These are phyloP conservation scores for Champsocephalus esox DNA, from an alignment of 2,797 vertebrate species.

Conservation along the genomic window DNA sequence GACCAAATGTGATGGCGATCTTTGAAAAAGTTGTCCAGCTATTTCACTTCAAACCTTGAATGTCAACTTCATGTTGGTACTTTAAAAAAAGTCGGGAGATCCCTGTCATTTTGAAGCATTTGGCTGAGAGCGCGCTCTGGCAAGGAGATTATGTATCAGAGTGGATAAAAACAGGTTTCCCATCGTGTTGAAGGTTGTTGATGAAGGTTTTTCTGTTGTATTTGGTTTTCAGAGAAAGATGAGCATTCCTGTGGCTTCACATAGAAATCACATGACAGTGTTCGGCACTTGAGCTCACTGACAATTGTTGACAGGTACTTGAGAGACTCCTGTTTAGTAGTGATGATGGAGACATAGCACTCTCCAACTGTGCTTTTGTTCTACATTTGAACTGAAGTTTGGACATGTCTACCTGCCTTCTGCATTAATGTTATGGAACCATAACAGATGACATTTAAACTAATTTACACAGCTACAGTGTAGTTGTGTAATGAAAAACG, in stretches of 20 bases:
- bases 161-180: slow-evolving; percentile 1
- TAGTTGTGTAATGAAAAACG: too few relatives aligned
- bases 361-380: slow-evolving; percentile 25
- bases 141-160: neutral
- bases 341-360: slow-evolving; percentile 24
- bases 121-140: too few relatives aligned
- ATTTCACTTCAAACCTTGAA: neutral
- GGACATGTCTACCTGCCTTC: slow-evolving; percentile 23
- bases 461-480: too few relatives aligned
- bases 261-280: slow-evolving; percentile 18
- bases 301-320: slow-evolving; percentile 23
- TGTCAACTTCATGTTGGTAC: neutral
- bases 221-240: slow-evolving; percentile 4
- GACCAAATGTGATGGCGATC: neutral
- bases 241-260: slow-evolving; percentile 21
- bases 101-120: too few relatives aligned
- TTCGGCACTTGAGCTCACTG: slow-evolving; percentile 17
- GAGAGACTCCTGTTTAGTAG: slow-evolving; percentile 19
- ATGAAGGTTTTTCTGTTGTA: slow-evolving; percentile 13
- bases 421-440: slow-evolving; percentile 17
- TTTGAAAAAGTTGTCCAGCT: neutral
- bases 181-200: slow-evolving; percentile 11
- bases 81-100: neutral
- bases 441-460: neutral
- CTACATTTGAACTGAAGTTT: slow-evolving; percentile 23